phyloP scores from a whole-genome alignment of 2,113 vertebrate genomes.

The Hemibagrus wyckioides region DNA sequence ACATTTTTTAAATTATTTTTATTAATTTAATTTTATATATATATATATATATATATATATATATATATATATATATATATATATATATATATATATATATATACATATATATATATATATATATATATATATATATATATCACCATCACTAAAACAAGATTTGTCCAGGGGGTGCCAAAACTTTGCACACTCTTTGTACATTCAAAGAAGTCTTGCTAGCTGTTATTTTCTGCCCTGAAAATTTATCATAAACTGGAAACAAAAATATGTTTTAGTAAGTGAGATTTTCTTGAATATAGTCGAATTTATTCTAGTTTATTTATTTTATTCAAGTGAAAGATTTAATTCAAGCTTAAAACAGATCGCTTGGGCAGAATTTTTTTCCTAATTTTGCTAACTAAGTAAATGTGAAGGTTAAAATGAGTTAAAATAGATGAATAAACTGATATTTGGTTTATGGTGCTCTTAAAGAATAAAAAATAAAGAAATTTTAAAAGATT shows the following conservation, averaged over 20 bases:
- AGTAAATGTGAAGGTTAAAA: neutral
- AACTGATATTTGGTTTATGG: neutral
- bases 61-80: too few relatives aligned
- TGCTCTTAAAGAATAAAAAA: neutral
- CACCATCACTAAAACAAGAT: neutral
- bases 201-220: neutral
- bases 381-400: neutral
- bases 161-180: neutral
- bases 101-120: too few relatives aligned
- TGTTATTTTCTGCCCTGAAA: too few relatives aligned
- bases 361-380: neutral
- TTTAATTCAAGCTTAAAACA: neutral
- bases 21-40: too few relatives aligned
- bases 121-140: too few relatives aligned
- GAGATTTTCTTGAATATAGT: neutral
- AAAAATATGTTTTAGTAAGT: neutral
- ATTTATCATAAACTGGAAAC: neutral
- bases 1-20: neutral
- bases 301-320: neutral
- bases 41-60: too few relatives aligned
- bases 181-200: neutral
- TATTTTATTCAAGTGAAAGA: neutral
- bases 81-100: too few relatives aligned
- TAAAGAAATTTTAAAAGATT: neutral
- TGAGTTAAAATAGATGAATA: neutral